Base-by-base conservation (phyloP, 2,888 invertebrate genomes). In the Pseudococcus viburni region DNA sequence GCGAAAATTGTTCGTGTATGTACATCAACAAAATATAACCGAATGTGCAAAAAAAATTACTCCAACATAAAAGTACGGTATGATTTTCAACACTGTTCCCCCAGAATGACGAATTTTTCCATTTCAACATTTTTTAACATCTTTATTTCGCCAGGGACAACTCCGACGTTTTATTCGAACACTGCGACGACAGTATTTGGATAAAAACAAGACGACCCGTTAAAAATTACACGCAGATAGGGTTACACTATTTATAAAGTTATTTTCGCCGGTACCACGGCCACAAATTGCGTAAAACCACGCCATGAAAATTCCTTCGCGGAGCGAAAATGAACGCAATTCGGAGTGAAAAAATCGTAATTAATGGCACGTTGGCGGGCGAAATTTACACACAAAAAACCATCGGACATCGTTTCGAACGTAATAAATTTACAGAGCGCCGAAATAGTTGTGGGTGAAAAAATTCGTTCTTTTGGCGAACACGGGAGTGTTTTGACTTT, bases 341-440 rank as follows among this genome's bases (percentile, higher is more conserved):
- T 26, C 19, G 22, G 68, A 26, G 12, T 1, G 26, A 12, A 68
- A 68, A 68, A 68, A 68, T 22, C 68, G 68, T 68, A 26, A 68
- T 68, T 68, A 68, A 68, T 26, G 68, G 68, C 26, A 26, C 68
- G 22, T 68, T 68, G 9, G 68, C 26, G 68, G 26, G 68, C 11
- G 68, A 68, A 68, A 68, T 68, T 26, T 12, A 68, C 26, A 26
- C 12, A 11, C 26, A 26, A 68, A 68, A 68, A 68, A 68, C 68
- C 26, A 68, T 68, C 68, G 68, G 68, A 68, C 68, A 68, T 68
- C 68, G 68, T 68, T 68, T 68, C 26, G 15, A 68, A 68, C 15
- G 68, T 26, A 68, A 68, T 68, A 68, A 68, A 68, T 68, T 68
- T 5, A n/a, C 68, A 11, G 9, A 68, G 12, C 68, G 26, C 68